phyloP scores from a whole-genome alignment of 2,888 invertebrate species.

The Morinoia aosen region DNA sequence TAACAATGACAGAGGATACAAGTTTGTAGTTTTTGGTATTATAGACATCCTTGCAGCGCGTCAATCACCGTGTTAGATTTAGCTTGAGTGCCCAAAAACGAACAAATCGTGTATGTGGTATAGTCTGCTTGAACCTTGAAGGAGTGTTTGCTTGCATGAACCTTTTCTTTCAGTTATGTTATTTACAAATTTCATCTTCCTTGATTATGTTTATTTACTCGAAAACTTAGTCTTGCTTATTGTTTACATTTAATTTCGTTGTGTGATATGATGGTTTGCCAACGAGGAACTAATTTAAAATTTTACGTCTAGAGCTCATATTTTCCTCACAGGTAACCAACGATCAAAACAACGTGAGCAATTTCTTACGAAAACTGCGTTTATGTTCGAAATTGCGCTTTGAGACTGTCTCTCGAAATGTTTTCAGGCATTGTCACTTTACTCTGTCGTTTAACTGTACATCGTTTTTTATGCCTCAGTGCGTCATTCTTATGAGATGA shows the following conservation, averaged over 20 bases:
- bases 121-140: background rate
- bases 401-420: background rate
- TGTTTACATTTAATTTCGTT: background rate
- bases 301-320: background rate
- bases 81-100: background rate
- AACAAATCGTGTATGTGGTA: background rate
- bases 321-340: background rate
- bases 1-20: background rate
- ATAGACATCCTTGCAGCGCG: background rate
- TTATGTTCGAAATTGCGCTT: too few relatives aligned
- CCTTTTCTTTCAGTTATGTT: background rate
- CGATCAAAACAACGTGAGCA: background rate
- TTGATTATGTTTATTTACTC: background rate
- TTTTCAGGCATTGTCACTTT: background rate
- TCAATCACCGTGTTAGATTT: background rate
- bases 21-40: background rate
- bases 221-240: background rate
- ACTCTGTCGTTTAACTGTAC: background rate
- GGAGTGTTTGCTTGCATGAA: background rate
- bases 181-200: background rate
- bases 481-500: too few relatives aligned
- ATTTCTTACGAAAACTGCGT: background rate
- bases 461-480: too few relatives aligned
- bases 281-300: background rate
- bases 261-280: background rate